Conservation (phyloP, 2,888 invertebrate genomes). For the Anarsia innoxiella region DNA sequence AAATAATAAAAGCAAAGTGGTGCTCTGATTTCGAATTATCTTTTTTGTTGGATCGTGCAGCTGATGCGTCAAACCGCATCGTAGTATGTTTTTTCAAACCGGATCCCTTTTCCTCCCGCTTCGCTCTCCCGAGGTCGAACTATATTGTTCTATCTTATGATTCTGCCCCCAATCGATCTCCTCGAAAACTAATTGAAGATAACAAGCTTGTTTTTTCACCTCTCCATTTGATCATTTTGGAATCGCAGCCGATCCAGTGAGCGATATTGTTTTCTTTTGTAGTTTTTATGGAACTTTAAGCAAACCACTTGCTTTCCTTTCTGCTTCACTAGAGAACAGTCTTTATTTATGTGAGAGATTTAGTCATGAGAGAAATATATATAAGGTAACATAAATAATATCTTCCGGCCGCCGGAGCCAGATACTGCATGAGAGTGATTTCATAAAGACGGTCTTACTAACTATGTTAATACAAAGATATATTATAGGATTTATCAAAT, state of each 20-base stretch:
- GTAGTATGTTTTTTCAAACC: constrained; percentile 47
- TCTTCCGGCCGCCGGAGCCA: too few species aligned
- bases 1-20: constrained; percentile 6
- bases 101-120: constrained; percentile 30
- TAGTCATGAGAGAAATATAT: too few species aligned
- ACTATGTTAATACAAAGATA: too few species aligned
- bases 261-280: constrained; percentile 48
- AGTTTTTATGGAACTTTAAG: constrained; percentile 33
- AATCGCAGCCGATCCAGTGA: constrained; percentile 36
- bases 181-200: constrained; percentile 64
- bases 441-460: too few species aligned
- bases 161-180: constrained; percentile 44
- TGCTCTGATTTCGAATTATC: constrained; percentile 13
- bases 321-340: constrained; percentile 22
- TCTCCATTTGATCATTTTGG: constrained; percentile 44
- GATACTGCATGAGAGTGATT: too few species aligned
- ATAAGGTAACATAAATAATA: too few species aligned
- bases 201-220: constrained; percentile 61
- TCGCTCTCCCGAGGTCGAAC: too few species aligned
- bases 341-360: constrained; percentile 21
- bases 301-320: constrained; percentile 25
- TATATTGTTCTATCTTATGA: constrained; percentile 51
- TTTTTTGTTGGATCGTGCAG: constrained; percentile 16
- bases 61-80: constrained; percentile 14
- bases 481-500: too few species aligned